Percentiles rank a stretch among this genome's conserved stretches.
Conservation (phyloP, 2,797 vertebrate genomes). For the Epinephelus awoara region DNA sequence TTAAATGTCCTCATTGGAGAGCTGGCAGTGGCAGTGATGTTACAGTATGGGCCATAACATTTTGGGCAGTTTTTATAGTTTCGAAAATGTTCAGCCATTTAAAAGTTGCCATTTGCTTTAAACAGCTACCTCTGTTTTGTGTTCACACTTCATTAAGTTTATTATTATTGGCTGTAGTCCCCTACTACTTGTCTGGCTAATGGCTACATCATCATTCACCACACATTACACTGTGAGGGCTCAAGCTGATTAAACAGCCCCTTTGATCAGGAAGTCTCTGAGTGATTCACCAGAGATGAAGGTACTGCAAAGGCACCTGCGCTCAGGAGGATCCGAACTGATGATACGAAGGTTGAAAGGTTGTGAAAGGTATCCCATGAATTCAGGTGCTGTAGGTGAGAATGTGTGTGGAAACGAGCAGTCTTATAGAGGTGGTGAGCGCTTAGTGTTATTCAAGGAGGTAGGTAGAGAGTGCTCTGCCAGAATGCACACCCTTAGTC, state of each 20-base stretch:
- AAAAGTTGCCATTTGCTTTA: slow-evolving; percentile 1
- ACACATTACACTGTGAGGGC: slow-evolving; percentile 7
- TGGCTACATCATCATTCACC: slow-evolving; percentile 15
- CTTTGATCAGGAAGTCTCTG: slow-evolving; percentile 35
- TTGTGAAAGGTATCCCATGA: slow-evolving; percentile 24
- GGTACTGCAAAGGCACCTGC: neutral
- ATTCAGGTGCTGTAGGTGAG: slow-evolving; percentile 23
- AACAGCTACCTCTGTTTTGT: neutral
- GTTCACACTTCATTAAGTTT: slow-evolving; percentile 6
- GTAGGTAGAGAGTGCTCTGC: slow-evolving; percentile 1
- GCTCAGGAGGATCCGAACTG: neutral
- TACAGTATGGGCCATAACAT: neutral
- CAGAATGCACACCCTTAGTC: slow-evolving; percentile 15
- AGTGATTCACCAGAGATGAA: slow-evolving; percentile 19
- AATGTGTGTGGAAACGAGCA: slow-evolving; percentile 30
- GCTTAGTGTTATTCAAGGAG: slow-evolving; percentile 28
- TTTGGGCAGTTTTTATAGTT: no score
- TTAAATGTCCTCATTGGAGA: neutral
- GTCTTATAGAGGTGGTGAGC: slow-evolving; percentile 18
- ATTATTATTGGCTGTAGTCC: slow-evolving; percentile 7
- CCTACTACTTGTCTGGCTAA: slow-evolving; percentile 28
- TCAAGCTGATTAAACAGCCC: slow-evolving; percentile 26
- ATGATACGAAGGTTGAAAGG: slow-evolving; percentile 9
- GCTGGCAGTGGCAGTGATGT: neutral
- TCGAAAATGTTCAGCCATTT: neutral